Percentiles rank a stretch among this genome's conserved stretches.
phyloP scores from a whole-genome alignment of 64 coral and sea anemone genomes.

The Catalaphyllia jardinei region DNA sequence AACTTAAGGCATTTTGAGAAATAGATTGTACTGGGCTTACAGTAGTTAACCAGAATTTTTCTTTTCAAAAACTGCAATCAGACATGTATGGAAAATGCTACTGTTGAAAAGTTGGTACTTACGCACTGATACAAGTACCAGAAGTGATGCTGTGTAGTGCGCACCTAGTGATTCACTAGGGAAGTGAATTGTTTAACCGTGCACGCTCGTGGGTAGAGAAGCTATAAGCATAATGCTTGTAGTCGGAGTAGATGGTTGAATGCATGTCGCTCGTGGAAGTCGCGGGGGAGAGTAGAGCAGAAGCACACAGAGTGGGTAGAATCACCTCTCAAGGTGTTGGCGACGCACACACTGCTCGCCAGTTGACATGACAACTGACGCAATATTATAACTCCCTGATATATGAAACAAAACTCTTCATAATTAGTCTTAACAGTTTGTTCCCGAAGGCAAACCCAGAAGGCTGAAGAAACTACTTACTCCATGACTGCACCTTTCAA shows the following conservation, averaged over 20 bases:
- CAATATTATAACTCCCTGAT: slow-evolving; percentile 40
- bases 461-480: background rate
- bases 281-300: slow-evolving; percentile 45
- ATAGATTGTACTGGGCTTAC: background rate
- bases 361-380: slow-evolving; percentile 48
- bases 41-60: background rate
- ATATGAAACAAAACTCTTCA: slow-evolving; percentile 45
- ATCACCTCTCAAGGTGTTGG: slow-evolving; percentile 40
- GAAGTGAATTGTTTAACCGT: slow-evolving; percentile 46
- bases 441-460: background rate
- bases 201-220: slow-evolving; percentile 47
- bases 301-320: slow-evolving; percentile 45
- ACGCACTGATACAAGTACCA: slow-evolving; percentile 42
- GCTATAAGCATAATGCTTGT: slow-evolving; percentile 38
- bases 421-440: slow-evolving; percentile 29
- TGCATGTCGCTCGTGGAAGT: slow-evolving; percentile 34
- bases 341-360: slow-evolving; percentile 17
- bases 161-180: background rate
- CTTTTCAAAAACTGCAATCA: background rate
- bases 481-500: too few relatives aligned
- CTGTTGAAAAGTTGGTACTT: slow-evolving; percentile 33
- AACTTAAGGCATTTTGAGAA: too few relatives aligned
- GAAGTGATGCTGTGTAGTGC: slow-evolving; percentile 34
- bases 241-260: slow-evolving; percentile 41
- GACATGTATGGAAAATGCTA: slow-evolving; percentile 6